phyloP scores from a whole-genome alignment of 2,888 invertebrate genomes.

The Achlya flavicornis region DNA sequence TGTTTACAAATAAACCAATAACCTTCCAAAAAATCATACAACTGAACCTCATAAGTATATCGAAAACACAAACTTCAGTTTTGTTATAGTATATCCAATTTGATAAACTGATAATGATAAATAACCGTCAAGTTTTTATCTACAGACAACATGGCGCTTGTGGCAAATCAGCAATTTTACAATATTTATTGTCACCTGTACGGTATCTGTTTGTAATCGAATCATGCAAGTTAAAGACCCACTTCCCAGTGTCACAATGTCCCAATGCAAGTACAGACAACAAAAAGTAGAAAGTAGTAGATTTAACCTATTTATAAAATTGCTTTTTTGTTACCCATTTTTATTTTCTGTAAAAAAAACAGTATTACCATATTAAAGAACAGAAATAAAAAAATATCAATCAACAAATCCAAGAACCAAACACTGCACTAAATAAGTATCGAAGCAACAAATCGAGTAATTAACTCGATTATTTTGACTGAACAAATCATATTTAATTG shows the following conservation, averaged over 20 bases:
- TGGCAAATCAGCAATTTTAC: not conserved
- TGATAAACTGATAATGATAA: not conserved
- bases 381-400: not conserved
- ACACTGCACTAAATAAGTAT: not conserved
- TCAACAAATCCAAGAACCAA: not conserved
- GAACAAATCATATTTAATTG: constrained; percentile 1
- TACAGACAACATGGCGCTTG: not conserved
- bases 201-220: too few species aligned
- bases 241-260: too few species aligned
- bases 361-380: too few species aligned
- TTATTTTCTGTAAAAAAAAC: too few species aligned
- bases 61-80: not conserved
- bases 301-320: too few species aligned
- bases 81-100: not conserved
- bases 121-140: not conserved
- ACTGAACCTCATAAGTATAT: not conserved
- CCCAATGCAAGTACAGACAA: too few species aligned
- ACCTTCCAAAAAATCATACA: not conserved
- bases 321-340: too few species aligned
- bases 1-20: not conserved
- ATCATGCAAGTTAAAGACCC: too few species aligned
- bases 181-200: too few species aligned
- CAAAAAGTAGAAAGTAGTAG: not conserved
- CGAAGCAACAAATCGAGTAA: not conserved
- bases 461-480: not conserved